A percentile compares a stretch with the other conserved stretches of the same genome.
These are phyloP conservation scores for Drosophila saltans DNA, from an alignment of 1,140 invertebrate genomes.

Conservation along the genomic window DNA sequence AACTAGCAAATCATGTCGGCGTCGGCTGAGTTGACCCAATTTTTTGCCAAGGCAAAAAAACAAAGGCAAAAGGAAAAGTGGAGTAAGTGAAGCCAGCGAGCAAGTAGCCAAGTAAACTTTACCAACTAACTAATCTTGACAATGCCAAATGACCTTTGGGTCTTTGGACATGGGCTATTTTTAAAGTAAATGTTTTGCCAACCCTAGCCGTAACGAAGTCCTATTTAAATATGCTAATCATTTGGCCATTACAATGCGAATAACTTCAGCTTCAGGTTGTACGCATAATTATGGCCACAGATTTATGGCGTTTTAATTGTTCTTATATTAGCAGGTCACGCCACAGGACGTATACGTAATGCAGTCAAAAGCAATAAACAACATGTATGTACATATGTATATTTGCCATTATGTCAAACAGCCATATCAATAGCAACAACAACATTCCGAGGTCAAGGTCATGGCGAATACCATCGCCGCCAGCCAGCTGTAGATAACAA, in stretches of 20 bases:
- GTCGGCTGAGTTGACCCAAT: constrained; percentile 62
- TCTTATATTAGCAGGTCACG: constrained; percentile 63
- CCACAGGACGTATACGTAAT: constrained; percentile 73
- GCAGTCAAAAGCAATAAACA: constrained; percentile 59
- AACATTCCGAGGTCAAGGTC: constrained; percentile 43
- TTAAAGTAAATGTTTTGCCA: constrained; percentile 30
- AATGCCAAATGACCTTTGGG: constrained; percentile 73
- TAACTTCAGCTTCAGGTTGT: constrained; percentile 5
- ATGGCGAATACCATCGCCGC: constrained; percentile 1
- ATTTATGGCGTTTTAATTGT: constrained; percentile 65
- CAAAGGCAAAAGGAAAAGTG: not conserved
- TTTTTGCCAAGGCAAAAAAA: constrained; percentile 28
- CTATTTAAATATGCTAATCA: constrained; percentile 77
- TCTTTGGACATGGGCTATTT: constrained; percentile 49
- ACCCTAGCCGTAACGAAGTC: constrained; percentile 39
- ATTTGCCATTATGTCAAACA: constrained; percentile 55
- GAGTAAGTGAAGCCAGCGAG: constrained; percentile 2
- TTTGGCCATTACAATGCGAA: constrained; percentile 44
- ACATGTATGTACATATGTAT: not conserved
- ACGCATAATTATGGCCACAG: constrained; percentile 62
- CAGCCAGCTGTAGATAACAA: not conserved
- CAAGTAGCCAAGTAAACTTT: not conserved
- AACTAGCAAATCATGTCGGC: constrained; percentile 53
- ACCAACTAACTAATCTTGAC: constrained; percentile 55
- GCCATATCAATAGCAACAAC: constrained; percentile 58